phyloP scores from a whole-genome alignment of 2,113 vertebrate species.

The Willisornis vidua region DNA sequence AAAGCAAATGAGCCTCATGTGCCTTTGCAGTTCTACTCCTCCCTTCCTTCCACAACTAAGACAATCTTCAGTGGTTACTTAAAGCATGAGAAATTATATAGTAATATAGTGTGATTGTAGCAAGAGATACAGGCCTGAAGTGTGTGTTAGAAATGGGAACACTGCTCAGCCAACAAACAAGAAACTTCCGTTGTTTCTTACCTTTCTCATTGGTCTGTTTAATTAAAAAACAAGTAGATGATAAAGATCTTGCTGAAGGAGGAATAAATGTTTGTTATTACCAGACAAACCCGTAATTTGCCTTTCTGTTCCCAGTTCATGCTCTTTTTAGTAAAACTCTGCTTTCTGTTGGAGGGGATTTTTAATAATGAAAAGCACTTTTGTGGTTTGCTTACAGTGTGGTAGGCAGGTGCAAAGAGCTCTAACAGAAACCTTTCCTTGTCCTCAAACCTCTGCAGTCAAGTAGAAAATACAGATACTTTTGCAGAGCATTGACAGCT shows the following conservation, averaged over 20 bases:
- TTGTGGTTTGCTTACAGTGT: not conserved
- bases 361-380: not conserved
- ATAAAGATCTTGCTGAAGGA: conserved; percentile 52
- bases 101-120: conserved; percentile 12
- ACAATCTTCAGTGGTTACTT: conserved; percentile 35
- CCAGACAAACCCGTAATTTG: not conserved
- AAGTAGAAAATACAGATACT: not conserved
- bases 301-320: not conserved
- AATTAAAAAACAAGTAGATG: conserved; percentile 50
- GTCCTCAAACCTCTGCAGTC: not conserved
- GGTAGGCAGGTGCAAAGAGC: not conserved
- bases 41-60: conserved; percentile 25
- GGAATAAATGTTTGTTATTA: conserved; percentile 8
- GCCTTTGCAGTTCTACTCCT: conserved; percentile 34
- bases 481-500: not conserved
- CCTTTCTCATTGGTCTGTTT: conserved; percentile 35
- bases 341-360: not conserved
- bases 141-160: conserved; percentile 11
- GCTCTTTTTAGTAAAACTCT: not conserved
- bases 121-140: not conserved
- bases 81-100: conserved; percentile 32
- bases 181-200: conserved; percentile 40
- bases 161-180: conserved; percentile 12
- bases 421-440: not conserved
- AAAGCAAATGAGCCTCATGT: conserved; percentile 42